Evolutionary conservation across 1,140 invertebrate species (phyloP).

Genomic region (Heliothis virescens): DNA sequence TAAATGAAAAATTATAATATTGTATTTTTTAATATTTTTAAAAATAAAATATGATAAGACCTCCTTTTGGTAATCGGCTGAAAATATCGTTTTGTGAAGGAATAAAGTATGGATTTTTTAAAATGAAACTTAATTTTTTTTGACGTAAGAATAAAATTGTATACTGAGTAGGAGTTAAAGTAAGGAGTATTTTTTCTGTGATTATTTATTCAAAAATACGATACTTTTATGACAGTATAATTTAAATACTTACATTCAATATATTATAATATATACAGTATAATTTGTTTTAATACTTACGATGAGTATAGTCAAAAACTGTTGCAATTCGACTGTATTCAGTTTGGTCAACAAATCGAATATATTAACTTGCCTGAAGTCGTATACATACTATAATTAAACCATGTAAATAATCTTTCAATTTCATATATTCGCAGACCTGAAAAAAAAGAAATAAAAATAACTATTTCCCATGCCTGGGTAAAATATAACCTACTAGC

Average conservation of each 20-base stretch:
- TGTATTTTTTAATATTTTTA: no score
- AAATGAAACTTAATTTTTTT: no score
- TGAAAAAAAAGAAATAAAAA: slow-evolving; percentile 43
- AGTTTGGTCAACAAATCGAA: slow-evolving; percentile 51
- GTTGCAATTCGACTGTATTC: slow-evolving; percentile 53
- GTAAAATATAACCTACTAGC: no score
- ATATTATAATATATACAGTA: no score
- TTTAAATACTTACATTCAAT: slow-evolving; percentile 52
- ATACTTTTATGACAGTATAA: background rate
- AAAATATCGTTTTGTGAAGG: no score
- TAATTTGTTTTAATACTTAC: slow-evolving; percentile 47
- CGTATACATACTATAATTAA: slow-evolving; percentile 57
- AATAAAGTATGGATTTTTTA: no score
- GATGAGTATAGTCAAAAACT: slow-evolving; percentile 48
- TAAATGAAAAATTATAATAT: no score
- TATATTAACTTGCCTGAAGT: slow-evolving; percentile 52
- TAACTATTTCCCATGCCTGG: background rate
- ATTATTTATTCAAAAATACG: no score
- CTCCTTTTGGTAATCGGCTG: no score
- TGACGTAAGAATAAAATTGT: background rate
- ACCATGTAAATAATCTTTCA: slow-evolving; percentile 59
- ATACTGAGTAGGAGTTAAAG: background rate
- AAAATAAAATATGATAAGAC: no score
- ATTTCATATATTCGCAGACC: slow-evolving; percentile 57
- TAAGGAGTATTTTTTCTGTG: no score